Evolutionary conservation across 2,113 vertebrate species (phyloP).

Genomic region (Ptyas mucosa): DNA sequence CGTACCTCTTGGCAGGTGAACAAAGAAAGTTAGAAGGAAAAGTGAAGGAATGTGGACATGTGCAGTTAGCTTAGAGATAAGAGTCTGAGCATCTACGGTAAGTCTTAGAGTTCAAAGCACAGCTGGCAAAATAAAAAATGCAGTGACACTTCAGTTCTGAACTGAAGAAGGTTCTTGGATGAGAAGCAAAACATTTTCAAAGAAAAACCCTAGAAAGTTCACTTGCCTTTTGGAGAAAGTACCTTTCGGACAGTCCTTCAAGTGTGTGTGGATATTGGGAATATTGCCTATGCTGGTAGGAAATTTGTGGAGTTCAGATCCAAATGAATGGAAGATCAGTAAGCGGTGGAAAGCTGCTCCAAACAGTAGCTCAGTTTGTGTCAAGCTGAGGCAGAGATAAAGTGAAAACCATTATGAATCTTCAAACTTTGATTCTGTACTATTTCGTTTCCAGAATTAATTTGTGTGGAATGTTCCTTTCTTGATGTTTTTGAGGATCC

Average conservation of each 20-base stretch:
- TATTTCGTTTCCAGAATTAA: not conserved
- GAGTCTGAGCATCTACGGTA: too few relatives aligned
- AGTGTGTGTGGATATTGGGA: not conserved
- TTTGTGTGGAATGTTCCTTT: not conserved
- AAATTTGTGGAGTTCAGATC: not conserved
- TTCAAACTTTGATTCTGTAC: not conserved
- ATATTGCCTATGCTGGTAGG: not conserved
- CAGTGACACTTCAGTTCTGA: too few relatives aligned
- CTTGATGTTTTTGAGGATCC: not conserved
- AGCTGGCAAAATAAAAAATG: too few relatives aligned
- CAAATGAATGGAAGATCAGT: not conserved
- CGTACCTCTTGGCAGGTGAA: too few relatives aligned
- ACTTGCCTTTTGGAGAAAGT: too few relatives aligned
- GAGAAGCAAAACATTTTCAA: too few relatives aligned
- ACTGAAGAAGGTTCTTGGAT: too few relatives aligned
- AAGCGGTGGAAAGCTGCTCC: not conserved
- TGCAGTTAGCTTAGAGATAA: too few relatives aligned
- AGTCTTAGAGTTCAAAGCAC: too few relatives aligned
- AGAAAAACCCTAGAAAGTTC: too few relatives aligned
- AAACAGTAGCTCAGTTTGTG: not conserved
- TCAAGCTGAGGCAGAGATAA: not conserved
- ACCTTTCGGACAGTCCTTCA: not conserved
- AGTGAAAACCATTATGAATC: not conserved
- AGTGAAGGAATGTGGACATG: too few relatives aligned
- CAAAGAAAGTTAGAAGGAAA: too few relatives aligned